Base-by-base conservation (phyloP, 2,888 invertebrate genomes). In the Diaprepes abbreviatus region DNA sequence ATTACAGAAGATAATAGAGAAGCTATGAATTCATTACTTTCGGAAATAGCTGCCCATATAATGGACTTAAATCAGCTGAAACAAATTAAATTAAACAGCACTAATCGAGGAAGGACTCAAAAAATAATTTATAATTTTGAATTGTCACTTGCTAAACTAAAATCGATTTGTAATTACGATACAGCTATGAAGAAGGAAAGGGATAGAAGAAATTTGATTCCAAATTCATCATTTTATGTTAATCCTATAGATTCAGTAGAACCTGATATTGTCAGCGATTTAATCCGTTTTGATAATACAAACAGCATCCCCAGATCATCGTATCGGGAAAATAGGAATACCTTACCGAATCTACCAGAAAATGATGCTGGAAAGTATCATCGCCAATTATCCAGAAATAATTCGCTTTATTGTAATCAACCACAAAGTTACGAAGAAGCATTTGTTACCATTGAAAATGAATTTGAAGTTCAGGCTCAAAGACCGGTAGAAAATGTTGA, bases 81-180 rank as follows among this genome's bases (percentile, higher is more conserved):
- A 38, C n/a, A 65, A 33, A 33, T 58, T 6, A 48, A 65, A 3
- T n/a, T 57, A 19, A 33, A 54, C 5, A 50, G 31, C 4, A 16
- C 17, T 12, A 66, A 67, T 21, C 54, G 50, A 3, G 60, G 45
- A 3, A 45, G 73, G 45, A 17, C 19, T 9, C 40, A 66, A 9
- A 65, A 50, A 48, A 17, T 71, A 12, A 48, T 52, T 7, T 64
- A 71, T 21, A 69, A 59, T 24, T 73, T 67, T 24, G 73, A 71
- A 52, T 43, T 73, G 24, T 58, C 66, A 16, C 48, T 73, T 16
- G 73, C 68, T 3, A 71, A 68, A 19, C 19, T 73, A 17, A 71
- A 68, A 36, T 73, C 73, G 5, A 48, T 66, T 28, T 59, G 62
- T 7, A 60, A 60, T 21, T 57, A 24, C 6, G 57, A 58, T 14